These are phyloP conservation scores for Leucophenga montana DNA, from an alignment of 2,888 invertebrate species.

Conservation along the genomic window DNA sequence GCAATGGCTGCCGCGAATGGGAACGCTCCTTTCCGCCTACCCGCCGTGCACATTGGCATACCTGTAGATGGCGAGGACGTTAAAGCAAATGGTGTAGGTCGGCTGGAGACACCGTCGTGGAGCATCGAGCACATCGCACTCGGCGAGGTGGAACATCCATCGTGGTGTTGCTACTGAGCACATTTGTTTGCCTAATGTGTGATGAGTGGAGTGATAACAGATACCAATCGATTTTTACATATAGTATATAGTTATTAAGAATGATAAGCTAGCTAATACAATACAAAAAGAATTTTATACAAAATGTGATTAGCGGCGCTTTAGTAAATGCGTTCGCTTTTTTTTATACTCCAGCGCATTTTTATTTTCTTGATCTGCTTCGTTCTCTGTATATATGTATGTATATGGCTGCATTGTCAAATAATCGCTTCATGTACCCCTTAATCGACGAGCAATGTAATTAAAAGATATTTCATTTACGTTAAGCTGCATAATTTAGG, in stretches of 20 bases:
- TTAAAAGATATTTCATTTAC: neutral
- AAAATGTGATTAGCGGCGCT: slow-evolving; percentile 14
- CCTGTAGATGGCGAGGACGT: slow-evolving; percentile 75
- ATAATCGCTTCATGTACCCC: neutral
- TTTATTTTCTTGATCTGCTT: neutral
- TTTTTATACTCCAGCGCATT: too few relatives aligned
- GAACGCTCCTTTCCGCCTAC: slow-evolving; percentile 64
- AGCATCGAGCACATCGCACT: slow-evolving; percentile 80
- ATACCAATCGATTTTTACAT: slow-evolving; percentile 12
- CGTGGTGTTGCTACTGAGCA: slow-evolving; percentile 77
- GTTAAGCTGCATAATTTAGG: neutral
- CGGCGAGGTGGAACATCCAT: slow-evolving; percentile 77
- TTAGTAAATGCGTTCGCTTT: slow-evolving; percentile 10
- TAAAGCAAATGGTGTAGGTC: slow-evolving; percentile 78
- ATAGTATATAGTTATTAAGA: neutral
- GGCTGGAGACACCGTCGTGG: slow-evolving; percentile 79
- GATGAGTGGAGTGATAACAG: neutral
- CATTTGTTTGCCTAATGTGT: neutral
- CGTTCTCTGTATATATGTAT: neutral
- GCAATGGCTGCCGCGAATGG: slow-evolving; percentile 51
- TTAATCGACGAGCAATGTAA: neutral
- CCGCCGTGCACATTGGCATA: slow-evolving; percentile 70
- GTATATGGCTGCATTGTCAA: neutral
- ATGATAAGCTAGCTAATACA: neutral
- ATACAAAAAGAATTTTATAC: slow-evolving; percentile 1